Evolutionary conservation across 2,797 vertebrate genomes (phyloP).

Genomic region (Otus scops): DNA sequence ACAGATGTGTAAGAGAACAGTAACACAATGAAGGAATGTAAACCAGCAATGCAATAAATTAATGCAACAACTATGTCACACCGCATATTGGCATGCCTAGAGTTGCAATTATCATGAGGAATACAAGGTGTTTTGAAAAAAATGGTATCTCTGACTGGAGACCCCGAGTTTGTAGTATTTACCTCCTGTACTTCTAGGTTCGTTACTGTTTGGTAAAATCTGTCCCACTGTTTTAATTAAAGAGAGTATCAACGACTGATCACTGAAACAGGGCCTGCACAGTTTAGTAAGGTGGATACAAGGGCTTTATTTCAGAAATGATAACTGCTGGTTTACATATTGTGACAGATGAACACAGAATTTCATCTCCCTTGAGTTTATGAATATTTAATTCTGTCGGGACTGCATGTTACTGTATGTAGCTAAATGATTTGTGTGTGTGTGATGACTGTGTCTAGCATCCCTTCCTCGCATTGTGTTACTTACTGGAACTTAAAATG

Average conservation of each 20-base stretch:
- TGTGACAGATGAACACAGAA: background rate
- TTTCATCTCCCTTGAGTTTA: conserved; percentile 47
- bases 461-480: background rate
- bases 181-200: background rate
- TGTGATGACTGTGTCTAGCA: conserved; percentile 36
- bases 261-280: background rate
- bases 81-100: background rate
- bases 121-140: background rate
- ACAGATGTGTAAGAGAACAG: background rate
- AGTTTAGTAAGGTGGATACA: background rate
- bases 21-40: conserved; percentile 15
- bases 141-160: background rate
- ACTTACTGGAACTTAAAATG: conserved; percentile 48
- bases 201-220: conserved; percentile 32
- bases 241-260: background rate
- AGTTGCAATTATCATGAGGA: background rate
- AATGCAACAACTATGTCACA: background rate
- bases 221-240: conserved; percentile 50
- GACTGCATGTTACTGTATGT: conserved; percentile 43
- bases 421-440: background rate
- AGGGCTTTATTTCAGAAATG: conserved; percentile 20
- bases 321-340: conserved; percentile 34
- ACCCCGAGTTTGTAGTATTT: background rate
- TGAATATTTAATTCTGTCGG: conserved; percentile 68
- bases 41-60: conserved; percentile 21